phyloP scores from a whole-genome alignment of 2,888 invertebrate species.

The Frankliniella intonsa region DNA sequence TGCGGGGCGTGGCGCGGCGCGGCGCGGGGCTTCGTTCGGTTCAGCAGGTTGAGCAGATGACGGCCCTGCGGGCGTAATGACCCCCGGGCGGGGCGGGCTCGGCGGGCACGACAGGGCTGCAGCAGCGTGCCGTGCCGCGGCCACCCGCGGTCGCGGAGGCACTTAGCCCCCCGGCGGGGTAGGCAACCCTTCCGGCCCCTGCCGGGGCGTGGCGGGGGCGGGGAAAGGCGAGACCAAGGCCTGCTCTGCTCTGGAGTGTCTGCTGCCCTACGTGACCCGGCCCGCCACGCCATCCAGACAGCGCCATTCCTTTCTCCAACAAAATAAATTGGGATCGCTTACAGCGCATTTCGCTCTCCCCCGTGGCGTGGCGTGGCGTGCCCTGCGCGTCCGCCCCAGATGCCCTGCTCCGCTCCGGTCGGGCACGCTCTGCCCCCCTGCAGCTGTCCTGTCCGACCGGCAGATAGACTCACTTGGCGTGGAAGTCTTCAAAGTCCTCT shows the following conservation, averaged over 20 bases:
- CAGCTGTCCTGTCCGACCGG: too few relatives aligned
- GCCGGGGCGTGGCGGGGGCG: not conserved
- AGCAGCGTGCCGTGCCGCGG: not conserved
- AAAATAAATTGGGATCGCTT: conserved; percentile 25
- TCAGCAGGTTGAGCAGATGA: too few relatives aligned
- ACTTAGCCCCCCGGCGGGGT: not conserved
- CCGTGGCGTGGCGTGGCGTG: too few relatives aligned
- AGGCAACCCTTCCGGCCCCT: not conserved
- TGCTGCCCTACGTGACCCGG: not conserved
- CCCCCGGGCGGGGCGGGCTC: not conserved
- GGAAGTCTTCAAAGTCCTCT: conserved; percentile 95
- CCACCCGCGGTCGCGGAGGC: not conserved
- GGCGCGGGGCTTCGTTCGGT: too few relatives aligned
- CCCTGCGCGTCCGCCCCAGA: too few relatives aligned
- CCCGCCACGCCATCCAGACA: not conserved
- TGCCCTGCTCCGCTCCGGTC: too few relatives aligned
- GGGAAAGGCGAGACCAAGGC: not conserved
- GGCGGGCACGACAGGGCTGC: not conserved
- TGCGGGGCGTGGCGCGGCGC: too few relatives aligned
- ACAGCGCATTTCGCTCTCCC: not conserved
- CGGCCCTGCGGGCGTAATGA: too few relatives aligned
- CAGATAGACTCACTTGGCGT: conserved; percentile 82
- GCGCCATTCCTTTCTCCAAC: not conserved
- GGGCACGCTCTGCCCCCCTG: too few relatives aligned
- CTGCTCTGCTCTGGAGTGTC: not conserved